These are phyloP conservation scores for Pterois miles DNA, from an alignment of 2,797 vertebrate species.

Conservation along the genomic window DNA sequence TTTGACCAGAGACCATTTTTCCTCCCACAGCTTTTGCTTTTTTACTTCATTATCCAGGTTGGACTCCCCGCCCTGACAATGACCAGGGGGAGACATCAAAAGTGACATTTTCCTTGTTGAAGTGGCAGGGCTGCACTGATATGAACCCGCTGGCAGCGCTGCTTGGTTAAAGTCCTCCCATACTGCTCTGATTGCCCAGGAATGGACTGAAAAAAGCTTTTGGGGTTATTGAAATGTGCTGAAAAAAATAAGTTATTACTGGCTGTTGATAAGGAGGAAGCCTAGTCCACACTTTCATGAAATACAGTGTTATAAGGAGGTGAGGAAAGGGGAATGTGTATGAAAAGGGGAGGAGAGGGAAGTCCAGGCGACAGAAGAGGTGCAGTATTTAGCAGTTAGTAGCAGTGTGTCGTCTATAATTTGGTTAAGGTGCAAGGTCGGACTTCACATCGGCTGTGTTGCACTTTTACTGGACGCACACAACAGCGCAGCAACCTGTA, in stretches of 20 bases:
- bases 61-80: conserved; percentile 62
- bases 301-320: conserved; percentile 57
- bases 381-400: neutral
- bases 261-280: conserved; percentile 45
- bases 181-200: conserved; percentile 61
- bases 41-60: conserved; percentile 68
- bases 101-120: conserved; percentile 73
- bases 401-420: neutral
- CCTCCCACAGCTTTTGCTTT: conserved; percentile 51
- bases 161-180: conserved; percentile 62
- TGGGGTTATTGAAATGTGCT: conserved; percentile 52
- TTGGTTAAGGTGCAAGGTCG: neutral
- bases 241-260: conserved; percentile 47
- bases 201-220: conserved; percentile 51
- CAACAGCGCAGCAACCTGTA: neutral
- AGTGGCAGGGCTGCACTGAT: conserved; percentile 65
- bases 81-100: conserved; percentile 75
- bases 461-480: neutral
- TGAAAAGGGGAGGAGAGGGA: conserved; percentile 1
- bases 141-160: conserved; percentile 60
- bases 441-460: neutral
- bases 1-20: conserved; percentile 48
- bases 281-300: conserved; percentile 54
- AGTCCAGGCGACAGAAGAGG: too few species aligned
- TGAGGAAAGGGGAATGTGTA: conserved; percentile 43